Evolutionary conservation across 2,797 vertebrate genomes (phyloP).

Genomic region (Neoniphon sammara): DNA sequence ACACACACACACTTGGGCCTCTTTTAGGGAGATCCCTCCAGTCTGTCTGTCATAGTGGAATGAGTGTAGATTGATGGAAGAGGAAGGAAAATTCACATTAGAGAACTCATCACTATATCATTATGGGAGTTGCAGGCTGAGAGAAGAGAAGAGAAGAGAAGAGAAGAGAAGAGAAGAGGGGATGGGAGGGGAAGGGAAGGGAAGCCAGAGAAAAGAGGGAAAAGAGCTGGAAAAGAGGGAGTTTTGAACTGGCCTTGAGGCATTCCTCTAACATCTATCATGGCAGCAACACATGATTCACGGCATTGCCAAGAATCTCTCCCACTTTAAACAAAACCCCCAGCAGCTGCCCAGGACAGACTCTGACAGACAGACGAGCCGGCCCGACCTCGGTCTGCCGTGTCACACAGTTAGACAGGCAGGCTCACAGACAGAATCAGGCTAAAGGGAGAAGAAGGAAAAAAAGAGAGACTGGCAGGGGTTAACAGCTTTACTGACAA

Average conservation of each 20-base stretch:
- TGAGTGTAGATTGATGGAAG: slow-evolving; percentile 62
- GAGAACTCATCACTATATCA: slow-evolving; percentile 51
- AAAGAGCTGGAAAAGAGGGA: slow-evolving; percentile 9
- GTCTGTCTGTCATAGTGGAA: slow-evolving; percentile 53
- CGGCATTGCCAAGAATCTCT: slow-evolving; percentile 50
- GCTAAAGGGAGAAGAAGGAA: slow-evolving; percentile 20
- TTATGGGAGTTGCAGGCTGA: not conserved
- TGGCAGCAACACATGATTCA: slow-evolving; percentile 65
- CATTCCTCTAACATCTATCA: slow-evolving; percentile 66
- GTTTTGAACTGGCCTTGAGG: slow-evolving; percentile 50
- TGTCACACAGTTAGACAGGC: not conserved
- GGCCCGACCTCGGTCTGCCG: slow-evolving; percentile 28
- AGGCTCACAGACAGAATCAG: slow-evolving; percentile 19
- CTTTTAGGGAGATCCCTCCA: slow-evolving; percentile 35
- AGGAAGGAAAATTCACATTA: slow-evolving; percentile 52
- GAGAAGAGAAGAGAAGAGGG: not conserved
- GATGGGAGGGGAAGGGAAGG: not conserved
- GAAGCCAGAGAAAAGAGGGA: slow-evolving; percentile 22
- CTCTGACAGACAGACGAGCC: slow-evolving; percentile 51
- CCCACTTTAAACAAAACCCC: slow-evolving; percentile 53
- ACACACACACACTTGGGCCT: slow-evolving; percentile 37
- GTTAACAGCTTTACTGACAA: slow-evolving; percentile 51
- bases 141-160: not conserved
- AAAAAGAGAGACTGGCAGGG: slow-evolving; percentile 36
- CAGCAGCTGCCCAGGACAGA: slow-evolving; percentile 58